phyloP scores from a whole-genome alignment of 2,797 vertebrate genomes.

The Poeciliopsis turneri region DNA sequence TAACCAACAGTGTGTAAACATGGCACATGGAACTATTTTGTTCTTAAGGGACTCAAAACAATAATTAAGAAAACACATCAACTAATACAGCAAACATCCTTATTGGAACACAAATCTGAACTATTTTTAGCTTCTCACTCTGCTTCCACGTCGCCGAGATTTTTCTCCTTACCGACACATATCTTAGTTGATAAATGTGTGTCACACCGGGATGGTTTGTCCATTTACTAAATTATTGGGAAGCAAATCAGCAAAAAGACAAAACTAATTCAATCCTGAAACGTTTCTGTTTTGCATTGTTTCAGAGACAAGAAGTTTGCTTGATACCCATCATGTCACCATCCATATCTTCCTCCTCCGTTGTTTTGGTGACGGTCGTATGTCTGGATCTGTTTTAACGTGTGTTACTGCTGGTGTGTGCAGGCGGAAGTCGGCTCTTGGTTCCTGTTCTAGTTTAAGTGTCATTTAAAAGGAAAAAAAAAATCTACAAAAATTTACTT shows the following conservation, averaged over 20 bases:
- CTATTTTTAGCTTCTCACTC: background rate
- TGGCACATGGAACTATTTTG: background rate
- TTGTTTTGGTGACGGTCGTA: constrained; percentile 38
- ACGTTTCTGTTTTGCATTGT: background rate
- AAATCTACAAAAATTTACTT: constrained; percentile 76
- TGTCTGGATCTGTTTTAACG: constrained; percentile 66
- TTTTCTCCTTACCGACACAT: background rate
- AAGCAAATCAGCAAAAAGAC: background rate
- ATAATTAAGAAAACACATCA: constrained; percentile 1
- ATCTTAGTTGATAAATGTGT: background rate
- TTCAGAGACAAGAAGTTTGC: background rate
- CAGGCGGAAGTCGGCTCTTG: constrained; percentile 68
- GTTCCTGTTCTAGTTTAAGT: constrained; percentile 83
- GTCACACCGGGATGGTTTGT: background rate
- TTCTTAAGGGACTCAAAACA: background rate
- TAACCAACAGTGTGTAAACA: background rate
- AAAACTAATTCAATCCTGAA: background rate
- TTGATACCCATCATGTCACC: background rate
- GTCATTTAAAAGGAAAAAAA: constrained; percentile 79
- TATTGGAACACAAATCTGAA: background rate
- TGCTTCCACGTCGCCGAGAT: background rate
- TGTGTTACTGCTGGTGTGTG: constrained; percentile 72
- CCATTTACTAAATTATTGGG: background rate
- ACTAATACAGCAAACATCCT: background rate
- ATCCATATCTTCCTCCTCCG: constrained; percentile 62